These are phyloP conservation scores for Cygnus buccinator DNA, from an alignment of 2,113 vertebrate genomes.

Conservation along the genomic window DNA sequence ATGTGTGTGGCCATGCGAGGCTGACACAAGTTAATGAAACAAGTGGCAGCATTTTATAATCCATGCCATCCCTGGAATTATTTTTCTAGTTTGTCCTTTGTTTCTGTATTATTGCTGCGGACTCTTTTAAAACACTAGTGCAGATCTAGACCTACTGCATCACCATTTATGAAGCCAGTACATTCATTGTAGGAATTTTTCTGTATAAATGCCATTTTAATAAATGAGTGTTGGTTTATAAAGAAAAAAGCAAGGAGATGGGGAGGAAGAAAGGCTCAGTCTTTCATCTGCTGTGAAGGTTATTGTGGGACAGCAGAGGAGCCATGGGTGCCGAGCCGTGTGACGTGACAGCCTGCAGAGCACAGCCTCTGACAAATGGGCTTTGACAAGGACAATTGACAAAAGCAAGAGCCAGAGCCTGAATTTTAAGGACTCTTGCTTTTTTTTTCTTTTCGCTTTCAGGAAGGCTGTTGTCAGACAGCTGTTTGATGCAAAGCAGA, in stretches of 20 bases:
- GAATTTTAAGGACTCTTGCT: not conserved
- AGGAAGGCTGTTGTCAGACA: slow-evolving; percentile 13
- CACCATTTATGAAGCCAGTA: not conserved
- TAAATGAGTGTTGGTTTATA: not conserved
- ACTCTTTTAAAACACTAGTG: not conserved
- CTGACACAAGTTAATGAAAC: not conserved
- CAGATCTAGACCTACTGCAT: not conserved
- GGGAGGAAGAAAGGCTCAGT: not conserved
- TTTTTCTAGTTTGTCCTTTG: not conserved
- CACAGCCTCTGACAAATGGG: slow-evolving; percentile 27
- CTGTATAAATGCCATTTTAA: not conserved
- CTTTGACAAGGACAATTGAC: slow-evolving; percentile 37
- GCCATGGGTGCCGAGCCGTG: not conserved
- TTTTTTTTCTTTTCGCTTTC: not conserved
- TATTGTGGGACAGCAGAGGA: not conserved
- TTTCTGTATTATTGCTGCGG: not conserved
- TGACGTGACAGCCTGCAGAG: slow-evolving; percentile 12
- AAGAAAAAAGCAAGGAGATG: not conserved
- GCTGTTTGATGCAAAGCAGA: slow-evolving; percentile 27
- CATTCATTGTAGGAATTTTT: not conserved
- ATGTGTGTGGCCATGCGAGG: not conserved
- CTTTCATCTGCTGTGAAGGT: not conserved
- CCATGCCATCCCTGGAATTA: not conserved
- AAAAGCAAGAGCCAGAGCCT: slow-evolving; percentile 23
- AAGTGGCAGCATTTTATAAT: not conserved